Conservation (phyloP, 2,113 vertebrate genomes). For the Noturus placidus region DNA sequence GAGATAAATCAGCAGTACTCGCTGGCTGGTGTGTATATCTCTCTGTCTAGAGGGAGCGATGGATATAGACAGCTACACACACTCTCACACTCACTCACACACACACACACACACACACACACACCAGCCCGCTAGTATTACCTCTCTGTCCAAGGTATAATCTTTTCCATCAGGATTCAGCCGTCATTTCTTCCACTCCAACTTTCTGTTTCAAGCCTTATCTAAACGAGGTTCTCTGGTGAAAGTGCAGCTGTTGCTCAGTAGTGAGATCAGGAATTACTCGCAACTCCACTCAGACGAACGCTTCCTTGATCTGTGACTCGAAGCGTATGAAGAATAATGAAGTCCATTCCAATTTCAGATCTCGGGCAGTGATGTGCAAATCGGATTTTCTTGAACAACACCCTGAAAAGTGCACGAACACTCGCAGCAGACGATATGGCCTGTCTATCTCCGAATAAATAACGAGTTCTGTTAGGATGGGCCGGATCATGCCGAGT, state of each 20-base stretch:
- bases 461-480: background rate
- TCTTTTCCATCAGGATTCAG: slow-evolving; percentile 1
- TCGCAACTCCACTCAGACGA: background rate
- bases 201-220: background rate
- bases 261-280: background rate
- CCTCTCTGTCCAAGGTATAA: background rate
- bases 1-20: slow-evolving; percentile 24
- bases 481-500: background rate
- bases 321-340: background rate
- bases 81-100: background rate
- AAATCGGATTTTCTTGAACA: background rate
- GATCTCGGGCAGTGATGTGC: background rate
- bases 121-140: background rate
- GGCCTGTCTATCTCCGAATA: background rate
- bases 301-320: background rate
- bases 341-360: background rate
- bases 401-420: background rate
- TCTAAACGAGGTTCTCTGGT: background rate
- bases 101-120: slow-evolving; percentile 7
- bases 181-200: background rate
- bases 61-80: slow-evolving; percentile 19
- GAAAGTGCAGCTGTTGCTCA: background rate
- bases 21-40: slow-evolving; percentile 15
- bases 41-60: slow-evolving; percentile 5
- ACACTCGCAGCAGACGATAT: background rate